Percentiles rank a stretch among this genome's conserved stretches.
phyloP scores from a whole-genome alignment of 2,113 vertebrate genomes.

The Gallinago media region DNA sequence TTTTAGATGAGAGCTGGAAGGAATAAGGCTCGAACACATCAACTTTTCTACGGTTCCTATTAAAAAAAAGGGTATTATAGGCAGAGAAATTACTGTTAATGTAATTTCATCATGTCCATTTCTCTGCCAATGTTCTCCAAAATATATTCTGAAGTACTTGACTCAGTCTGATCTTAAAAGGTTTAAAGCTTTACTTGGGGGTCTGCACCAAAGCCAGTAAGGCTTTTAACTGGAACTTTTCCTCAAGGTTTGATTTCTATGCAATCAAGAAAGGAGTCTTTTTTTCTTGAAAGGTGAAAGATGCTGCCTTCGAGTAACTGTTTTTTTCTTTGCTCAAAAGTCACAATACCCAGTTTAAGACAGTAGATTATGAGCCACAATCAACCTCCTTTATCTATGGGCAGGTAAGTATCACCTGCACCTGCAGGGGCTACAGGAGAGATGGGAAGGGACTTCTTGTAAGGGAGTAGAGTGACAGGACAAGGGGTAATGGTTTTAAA shows the following conservation, averaged over 20 bases:
- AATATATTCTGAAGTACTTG: neutral
- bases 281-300: neutral
- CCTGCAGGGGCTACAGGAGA: neutral
- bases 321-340: neutral
- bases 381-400: neutral
- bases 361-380: neutral
- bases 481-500: neutral
- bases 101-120: neutral
- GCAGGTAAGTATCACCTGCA: neutral
- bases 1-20: neutral
- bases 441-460: neutral
- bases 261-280: neutral
- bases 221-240: neutral
- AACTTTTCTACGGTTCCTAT: neutral
- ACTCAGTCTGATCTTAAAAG: neutral
- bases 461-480: neutral
- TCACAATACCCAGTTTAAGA: neutral
- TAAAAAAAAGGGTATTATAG: neutral
- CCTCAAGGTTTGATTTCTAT: neutral
- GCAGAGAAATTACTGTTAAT: neutral
- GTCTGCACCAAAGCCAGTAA: neutral
- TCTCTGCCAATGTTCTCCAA: neutral
- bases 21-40: neutral
- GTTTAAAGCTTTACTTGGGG: neutral
- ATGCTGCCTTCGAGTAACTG: neutral